A percentile compares a stretch with the other conserved stretches of the same genome.
phyloP scores from a whole-genome alignment of 2,797 vertebrate genomes.

The Artibeus jamaicensis region DNA sequence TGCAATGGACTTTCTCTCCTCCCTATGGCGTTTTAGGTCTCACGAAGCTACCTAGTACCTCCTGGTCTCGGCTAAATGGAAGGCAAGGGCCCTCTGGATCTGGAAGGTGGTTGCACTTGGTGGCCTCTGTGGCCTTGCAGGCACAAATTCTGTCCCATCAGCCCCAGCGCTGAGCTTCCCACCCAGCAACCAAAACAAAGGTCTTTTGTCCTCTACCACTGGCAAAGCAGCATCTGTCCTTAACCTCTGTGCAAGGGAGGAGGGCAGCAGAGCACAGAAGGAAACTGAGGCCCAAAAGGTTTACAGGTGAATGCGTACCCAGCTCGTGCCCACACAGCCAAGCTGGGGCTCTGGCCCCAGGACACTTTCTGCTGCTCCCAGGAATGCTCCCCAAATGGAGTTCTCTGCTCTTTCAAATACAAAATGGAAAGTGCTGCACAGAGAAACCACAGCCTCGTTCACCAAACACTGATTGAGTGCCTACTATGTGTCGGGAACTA shows the following conservation, averaged over 20 bases:
- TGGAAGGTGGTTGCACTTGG: not conserved
- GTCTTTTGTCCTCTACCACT: accelerated
- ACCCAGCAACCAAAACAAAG: not conserved
- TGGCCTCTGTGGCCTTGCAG: accelerated
- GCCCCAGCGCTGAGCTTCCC: not conserved
- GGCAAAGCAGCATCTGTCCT: not conserved
- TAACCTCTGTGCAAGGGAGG: accelerated
- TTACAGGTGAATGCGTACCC: not conserved
- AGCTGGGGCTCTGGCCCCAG: accelerated
- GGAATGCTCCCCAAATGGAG: not conserved
- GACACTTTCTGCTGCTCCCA: not conserved
- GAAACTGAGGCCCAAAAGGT: not conserved
- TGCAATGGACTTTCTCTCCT: not conserved
- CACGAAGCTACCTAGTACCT: not conserved
- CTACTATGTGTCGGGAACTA: not conserved
- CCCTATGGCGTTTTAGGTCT: not conserved
- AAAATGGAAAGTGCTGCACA: accelerated
- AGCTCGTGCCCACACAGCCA: accelerated
- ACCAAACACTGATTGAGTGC: not conserved
- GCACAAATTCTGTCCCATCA: not conserved
- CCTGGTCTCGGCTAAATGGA: not conserved
- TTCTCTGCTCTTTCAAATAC: not conserved
- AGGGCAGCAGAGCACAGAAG: not conserved
- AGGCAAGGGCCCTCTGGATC: not conserved
- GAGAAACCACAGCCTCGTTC: not conserved